Evolutionary conservation across 2,113 vertebrate genomes (phyloP).

Genomic region (Arizona elegans): DNA sequence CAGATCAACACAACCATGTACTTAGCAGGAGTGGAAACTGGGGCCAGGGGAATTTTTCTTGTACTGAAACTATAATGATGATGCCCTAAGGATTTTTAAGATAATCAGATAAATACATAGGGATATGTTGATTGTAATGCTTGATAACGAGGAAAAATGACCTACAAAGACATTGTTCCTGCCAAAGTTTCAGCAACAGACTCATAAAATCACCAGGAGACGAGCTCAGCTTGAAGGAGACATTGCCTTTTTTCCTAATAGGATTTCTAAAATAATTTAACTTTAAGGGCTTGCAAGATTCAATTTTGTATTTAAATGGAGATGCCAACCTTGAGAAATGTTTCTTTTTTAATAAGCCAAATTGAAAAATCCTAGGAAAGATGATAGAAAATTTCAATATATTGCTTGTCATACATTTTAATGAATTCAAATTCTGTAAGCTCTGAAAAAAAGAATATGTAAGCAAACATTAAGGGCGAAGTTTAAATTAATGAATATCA

Average conservation of each 20-base stretch:
- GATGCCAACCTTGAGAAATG: no score
- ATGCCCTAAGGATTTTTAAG: neutral
- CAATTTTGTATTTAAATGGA: neutral
- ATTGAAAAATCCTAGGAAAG: neutral
- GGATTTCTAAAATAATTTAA: neutral
- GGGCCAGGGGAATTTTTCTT: neutral
- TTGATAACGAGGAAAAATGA: neutral
- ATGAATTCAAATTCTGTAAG: neutral
- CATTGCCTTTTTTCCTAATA: neutral
- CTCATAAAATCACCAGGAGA: neutral
- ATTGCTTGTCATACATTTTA: neutral
- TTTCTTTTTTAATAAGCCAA: neutral
- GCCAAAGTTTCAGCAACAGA: neutral
- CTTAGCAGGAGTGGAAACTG: neutral
- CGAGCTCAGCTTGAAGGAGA: neutral
- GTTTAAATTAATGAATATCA: neutral
- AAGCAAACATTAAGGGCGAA: neutral
- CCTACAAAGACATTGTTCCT: neutral
- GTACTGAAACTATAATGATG: neutral
- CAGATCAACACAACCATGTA: neutral
- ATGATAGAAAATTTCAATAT: neutral
- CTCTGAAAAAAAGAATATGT: neutral
- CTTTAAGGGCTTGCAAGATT: neutral
- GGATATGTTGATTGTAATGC: neutral
- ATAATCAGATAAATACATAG: neutral